Percentiles rank a stretch among this genome's conserved stretches.
Conservation (phyloP, 2,113 vertebrate species). For the Scalopus aquaticus region DNA sequence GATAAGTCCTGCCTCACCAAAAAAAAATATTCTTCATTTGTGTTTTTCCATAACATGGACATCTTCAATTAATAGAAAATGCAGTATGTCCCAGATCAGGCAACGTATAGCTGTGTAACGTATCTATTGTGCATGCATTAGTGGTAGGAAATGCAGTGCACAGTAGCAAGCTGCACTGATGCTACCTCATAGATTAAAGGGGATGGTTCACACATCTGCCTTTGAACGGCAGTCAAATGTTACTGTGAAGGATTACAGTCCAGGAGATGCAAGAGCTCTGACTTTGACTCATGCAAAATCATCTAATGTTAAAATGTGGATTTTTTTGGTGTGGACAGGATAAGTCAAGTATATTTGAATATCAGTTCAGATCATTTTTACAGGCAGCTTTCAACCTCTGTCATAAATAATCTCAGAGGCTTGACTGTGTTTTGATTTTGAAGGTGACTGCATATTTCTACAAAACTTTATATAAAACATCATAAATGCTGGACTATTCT, state of each 20-base stretch:
- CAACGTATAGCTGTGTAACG: background rate
- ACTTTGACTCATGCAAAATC: background rate
- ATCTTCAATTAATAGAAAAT: background rate
- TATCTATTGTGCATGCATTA: background rate
- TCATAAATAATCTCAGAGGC: background rate
- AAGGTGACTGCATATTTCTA: background rate
- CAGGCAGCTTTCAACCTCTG: background rate
- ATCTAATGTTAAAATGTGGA: background rate
- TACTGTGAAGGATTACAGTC: background rate
- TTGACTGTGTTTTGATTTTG: constrained; percentile 5
- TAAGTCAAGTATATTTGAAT: background rate
- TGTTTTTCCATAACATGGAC: background rate
- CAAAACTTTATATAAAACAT: constrained; percentile 7
- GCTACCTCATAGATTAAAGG: background rate
- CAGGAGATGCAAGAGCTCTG: background rate
- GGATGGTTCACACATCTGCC: background rate
- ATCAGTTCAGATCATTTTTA: background rate
- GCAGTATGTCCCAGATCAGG: background rate
- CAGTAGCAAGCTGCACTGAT: background rate
- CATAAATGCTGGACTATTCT: no score
- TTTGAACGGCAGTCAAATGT: background rate
- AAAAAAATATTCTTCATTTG: background rate
- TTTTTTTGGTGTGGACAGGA: background rate
- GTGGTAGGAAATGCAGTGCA: background rate
- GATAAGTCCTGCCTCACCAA: no score